Evolutionary conservation across 2,797 vertebrate genomes (phyloP).

Genomic region (Hemibagrus guttatus): DNA sequence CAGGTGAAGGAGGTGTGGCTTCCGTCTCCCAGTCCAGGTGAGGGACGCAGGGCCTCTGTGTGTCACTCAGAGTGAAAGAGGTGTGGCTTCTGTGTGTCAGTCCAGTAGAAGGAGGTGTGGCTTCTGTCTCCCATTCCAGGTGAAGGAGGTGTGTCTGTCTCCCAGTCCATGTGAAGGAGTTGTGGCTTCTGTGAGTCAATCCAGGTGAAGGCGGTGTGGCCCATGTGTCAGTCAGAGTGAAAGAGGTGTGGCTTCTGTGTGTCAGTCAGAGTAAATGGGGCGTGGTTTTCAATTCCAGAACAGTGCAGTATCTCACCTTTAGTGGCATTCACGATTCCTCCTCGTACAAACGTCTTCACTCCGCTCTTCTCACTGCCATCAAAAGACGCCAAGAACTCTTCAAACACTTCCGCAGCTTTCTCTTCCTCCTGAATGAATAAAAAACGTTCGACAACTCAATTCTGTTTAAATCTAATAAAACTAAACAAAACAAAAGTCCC

Average conservation of each 20-base stretch:
- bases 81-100: neutral
- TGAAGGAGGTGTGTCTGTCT: neutral
- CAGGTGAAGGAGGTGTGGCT: neutral
- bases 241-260: neutral
- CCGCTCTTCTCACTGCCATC: slow-evolving; percentile 73
- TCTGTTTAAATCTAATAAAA: no score
- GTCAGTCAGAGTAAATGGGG: neutral
- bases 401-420: slow-evolving; percentile 83
- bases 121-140: neutral
- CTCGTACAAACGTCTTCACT: slow-evolving; percentile 80
- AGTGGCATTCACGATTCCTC: slow-evolving; percentile 80
- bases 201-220: neutral
- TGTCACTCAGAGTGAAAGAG: neutral
- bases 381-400: slow-evolving; percentile 82
- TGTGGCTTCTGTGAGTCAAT: neutral
- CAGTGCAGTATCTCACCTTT: slow-evolving; percentile 69
- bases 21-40: accelerated
- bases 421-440: slow-evolving; percentile 73
- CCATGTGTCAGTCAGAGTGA: neutral
- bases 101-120: neutral
- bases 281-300: neutral
- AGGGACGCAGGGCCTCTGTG: no score
- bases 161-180: neutral
- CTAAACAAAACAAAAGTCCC: no score
- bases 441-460: neutral